Evolutionary conservation across 2,113 vertebrate genomes (phyloP).

Genomic region (Bombycilla garrulus): DNA sequence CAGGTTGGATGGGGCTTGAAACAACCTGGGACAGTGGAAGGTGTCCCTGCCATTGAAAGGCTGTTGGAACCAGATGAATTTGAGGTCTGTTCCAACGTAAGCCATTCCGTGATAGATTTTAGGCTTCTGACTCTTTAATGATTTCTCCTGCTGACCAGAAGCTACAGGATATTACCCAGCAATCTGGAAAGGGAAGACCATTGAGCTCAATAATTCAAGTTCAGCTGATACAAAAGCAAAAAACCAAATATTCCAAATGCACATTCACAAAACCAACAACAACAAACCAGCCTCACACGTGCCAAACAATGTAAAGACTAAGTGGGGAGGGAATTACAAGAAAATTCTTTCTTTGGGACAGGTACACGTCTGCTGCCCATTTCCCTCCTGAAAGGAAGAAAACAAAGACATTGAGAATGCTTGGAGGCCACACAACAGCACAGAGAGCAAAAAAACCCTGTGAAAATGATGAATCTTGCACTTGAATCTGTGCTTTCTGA

Average conservation of each 20-base stretch:
- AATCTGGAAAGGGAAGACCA: background rate
- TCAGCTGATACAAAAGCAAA: background rate
- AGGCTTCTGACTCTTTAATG: background rate
- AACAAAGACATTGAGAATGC: background rate
- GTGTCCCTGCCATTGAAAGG: background rate
- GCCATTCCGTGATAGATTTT: background rate
- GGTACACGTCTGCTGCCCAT: background rate
- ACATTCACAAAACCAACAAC: background rate
- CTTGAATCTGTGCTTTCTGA: background rate
- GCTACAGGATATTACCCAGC: background rate
- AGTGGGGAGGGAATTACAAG: background rate
- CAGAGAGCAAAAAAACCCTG: background rate
- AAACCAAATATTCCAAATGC: background rate
- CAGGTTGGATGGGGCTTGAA: background rate
- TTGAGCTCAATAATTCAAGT: background rate
- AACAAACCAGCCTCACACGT: background rate
- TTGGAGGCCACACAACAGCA: background rate
- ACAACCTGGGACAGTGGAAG: rapidly evolving
- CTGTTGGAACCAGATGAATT: background rate
- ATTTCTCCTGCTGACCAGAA: background rate
- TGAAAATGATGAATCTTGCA: background rate
- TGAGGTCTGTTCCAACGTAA: background rate
- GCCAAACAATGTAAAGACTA: background rate
- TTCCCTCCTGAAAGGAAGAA: background rate
- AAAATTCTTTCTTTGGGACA: background rate